These are phyloP conservation scores for Trachelus troglodyta DNA, from an alignment of 2,888 invertebrate species.

Conservation along the genomic window DNA sequence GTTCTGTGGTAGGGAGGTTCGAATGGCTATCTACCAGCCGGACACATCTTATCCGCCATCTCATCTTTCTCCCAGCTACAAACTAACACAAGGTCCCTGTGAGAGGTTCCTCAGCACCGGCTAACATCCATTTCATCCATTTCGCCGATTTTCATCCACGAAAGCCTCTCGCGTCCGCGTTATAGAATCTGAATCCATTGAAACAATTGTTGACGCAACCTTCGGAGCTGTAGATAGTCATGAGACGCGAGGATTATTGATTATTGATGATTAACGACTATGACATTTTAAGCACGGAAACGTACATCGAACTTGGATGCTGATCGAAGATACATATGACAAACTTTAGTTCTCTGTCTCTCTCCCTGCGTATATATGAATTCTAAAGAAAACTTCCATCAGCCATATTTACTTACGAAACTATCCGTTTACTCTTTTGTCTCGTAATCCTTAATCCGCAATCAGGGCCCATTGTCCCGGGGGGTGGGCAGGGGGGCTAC, in stretches of 20 bases:
- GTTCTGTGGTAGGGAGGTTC: conserved; percentile 19
- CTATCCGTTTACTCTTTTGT: conserved; percentile 43
- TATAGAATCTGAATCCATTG: too few species aligned
- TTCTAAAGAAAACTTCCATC: too few species aligned
- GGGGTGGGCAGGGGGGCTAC: conserved; percentile 37
- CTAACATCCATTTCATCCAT: neutral
- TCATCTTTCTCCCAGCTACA: conserved; percentile 55
- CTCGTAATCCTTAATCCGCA: conserved; percentile 62
- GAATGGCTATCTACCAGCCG: conserved; percentile 55
- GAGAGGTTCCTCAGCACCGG: conserved; percentile 16
- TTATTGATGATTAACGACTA: too few species aligned
- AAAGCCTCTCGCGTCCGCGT: too few species aligned
- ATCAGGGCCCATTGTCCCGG: conserved; percentile 61
- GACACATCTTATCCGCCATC: conserved; percentile 60
- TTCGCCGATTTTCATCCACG: neutral
- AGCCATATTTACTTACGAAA: conserved; percentile 4
- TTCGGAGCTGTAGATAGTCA: too few species aligned
- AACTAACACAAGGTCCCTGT: conserved; percentile 42
- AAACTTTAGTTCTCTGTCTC: too few species aligned
- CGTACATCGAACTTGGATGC: too few species aligned
- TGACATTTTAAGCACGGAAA: too few species aligned
- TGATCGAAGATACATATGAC: too few species aligned
- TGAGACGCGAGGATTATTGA: too few species aligned
- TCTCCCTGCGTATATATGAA: too few species aligned
- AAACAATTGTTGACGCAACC: too few species aligned